Base-by-base conservation (phyloP, 2,888 invertebrate species). In the Polyommatus icarus region DNA sequence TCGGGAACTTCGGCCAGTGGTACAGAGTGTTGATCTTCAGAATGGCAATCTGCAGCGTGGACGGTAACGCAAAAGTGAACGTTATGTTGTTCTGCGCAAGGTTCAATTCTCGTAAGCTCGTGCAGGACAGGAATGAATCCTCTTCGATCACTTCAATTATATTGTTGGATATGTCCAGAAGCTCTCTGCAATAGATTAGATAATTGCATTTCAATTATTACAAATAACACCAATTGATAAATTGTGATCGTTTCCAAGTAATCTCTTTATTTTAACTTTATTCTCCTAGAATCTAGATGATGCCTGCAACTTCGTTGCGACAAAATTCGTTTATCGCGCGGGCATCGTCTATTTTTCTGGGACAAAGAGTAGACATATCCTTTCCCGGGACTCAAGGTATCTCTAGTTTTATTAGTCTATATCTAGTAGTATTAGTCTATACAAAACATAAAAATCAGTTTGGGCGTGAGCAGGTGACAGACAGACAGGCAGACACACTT, bases 1-100 rank as follows among this genome's bases (percentile, higher is more conserved):
- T 84, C 0, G 94, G 93, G 77, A 94, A 93, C 80, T 84, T 85
- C 0, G 92, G 93, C 94, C 94, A 94, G 75, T 92, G 89, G 81
- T 88, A 90, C 78, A 94, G 82, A 0, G 90, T 89, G 81, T 94
- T 94, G 61, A 91, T 86, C 79, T 89, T 90, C 75, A 94, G 82
- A 80, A 90, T 90, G 78, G 90, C 90, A 57, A 91, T 91, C 83
- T 92, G 90, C 32, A 94, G 82, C 1, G 90, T 83, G 1, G 89
- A 84, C 0, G 94, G 93, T 73, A 94, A 81, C 1, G 89, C 87
- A 81, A 93, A 91, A 78, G 90, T 84, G 32, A 90, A 87, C 82
- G 92, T 91, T 86, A 94, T 90, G 81, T 91, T 90, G 85, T 94
- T 94, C 82, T 91, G 90, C 0, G 88, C 92, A 83, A 94, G 89